Conservation (phyloP, 1,140 invertebrate species). For the Philotrypesis tridentata region DNA sequence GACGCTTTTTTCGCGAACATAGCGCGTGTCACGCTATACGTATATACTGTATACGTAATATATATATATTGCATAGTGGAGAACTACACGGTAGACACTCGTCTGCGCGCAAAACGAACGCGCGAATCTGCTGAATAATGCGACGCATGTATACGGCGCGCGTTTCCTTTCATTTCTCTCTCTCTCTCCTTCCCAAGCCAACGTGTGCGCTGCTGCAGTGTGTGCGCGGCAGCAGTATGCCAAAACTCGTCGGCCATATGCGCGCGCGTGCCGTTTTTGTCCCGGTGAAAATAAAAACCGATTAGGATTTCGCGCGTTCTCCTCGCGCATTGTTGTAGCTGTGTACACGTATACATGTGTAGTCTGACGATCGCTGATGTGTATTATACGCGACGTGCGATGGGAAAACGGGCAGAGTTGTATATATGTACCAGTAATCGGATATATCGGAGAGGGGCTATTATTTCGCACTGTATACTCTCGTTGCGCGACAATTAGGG, state of each 20-base stretch:
- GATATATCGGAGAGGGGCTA: neutral
- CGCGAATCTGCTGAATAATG: slow-evolving; percentile 8
- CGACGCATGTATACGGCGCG: neutral
- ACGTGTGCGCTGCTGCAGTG: too few relatives aligned
- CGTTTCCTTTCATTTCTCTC: slow-evolving; percentile 41
- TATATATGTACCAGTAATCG: neutral
- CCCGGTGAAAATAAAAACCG: slow-evolving; percentile 35
- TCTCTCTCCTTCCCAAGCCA: too few relatives aligned
- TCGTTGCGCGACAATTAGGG: slow-evolving; percentile 22
- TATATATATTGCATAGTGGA: too few relatives aligned
- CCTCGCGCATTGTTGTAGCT: too few relatives aligned
- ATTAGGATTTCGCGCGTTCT: slow-evolving; percentile 19
- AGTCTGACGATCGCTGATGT: too few relatives aligned
- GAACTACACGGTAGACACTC: neutral
- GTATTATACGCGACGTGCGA: neutral
- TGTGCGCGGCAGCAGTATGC: too few relatives aligned
- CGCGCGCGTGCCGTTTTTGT: slow-evolving; percentile 49
- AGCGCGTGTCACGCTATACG: too few relatives aligned
- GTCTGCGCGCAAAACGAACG: neutral
- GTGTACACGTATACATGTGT: too few relatives aligned
- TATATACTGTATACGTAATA: too few relatives aligned
- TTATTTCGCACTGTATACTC: slow-evolving; percentile 32
- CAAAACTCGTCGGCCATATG: neutral
- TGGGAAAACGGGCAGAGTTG: neutral
- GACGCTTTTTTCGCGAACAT: too few relatives aligned